These are phyloP conservation scores for Tadarida brasiliensis DNA, from an alignment of 2,797 vertebrate species.

Conservation along the genomic window DNA sequence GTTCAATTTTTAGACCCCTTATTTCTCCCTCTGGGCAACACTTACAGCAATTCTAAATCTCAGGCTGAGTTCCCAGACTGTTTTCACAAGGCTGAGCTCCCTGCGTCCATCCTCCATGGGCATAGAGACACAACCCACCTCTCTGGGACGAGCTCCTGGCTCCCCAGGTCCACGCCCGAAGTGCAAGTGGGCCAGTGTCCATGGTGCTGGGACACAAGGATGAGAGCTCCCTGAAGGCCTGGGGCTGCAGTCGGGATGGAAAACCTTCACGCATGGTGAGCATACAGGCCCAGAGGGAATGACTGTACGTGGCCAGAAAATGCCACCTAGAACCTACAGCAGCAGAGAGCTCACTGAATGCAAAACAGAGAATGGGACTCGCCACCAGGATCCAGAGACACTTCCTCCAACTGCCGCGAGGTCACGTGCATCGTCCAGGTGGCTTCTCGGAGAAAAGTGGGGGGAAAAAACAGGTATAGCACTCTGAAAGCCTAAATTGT, in stretches of 20 bases:
- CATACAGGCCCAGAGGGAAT: background rate
- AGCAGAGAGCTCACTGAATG: background rate
- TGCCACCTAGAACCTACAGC: background rate
- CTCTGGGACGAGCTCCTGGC: background rate
- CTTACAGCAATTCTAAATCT: constrained; percentile 57
- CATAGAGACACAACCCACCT: background rate
- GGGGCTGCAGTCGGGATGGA: background rate
- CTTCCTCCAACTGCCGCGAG: background rate
- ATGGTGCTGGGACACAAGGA: background rate
- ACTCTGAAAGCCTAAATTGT: background rate
- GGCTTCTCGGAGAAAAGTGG: background rate
- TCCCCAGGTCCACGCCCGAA: background rate
- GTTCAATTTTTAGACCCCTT: background rate
- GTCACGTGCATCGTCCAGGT: fast-evolving
- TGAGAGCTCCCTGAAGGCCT: background rate
- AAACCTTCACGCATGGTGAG: background rate
- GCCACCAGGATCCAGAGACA: background rate
- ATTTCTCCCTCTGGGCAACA: constrained; percentile 2
- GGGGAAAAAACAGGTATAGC: background rate
- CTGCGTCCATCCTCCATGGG: background rate
- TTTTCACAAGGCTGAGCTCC: background rate
- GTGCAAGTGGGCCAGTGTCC: background rate
- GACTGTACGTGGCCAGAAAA: background rate
- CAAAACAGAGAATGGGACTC: background rate
- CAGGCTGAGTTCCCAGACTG: background rate